These are phyloP conservation scores for Steinernema carpocapsae DNA, from an alignment of 2,888 invertebrate species.

Conservation along the genomic window DNA sequence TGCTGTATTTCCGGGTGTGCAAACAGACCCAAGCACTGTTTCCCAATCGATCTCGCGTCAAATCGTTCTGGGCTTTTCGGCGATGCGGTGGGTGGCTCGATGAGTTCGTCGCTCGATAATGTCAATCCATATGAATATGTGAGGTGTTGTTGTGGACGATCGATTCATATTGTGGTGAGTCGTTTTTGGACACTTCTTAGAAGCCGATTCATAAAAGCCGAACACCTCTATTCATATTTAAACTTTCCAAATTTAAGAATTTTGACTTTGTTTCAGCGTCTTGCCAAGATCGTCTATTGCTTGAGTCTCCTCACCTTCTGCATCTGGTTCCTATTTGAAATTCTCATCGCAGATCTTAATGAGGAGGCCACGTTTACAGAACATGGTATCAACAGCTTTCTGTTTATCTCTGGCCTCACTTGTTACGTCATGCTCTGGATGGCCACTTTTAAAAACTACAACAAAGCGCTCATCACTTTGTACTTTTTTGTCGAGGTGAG, in stretches of 20 bases:
- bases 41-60: too few relatives aligned
- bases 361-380: background rate
- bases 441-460: constrained; percentile 8
- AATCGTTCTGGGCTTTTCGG: too few relatives aligned
- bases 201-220: background rate
- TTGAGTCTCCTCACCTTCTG: background rate
- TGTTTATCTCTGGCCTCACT: background rate
- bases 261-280: background rate
- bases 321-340: background rate
- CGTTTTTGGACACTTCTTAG: background rate
- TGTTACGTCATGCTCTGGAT: constrained; percentile 2
- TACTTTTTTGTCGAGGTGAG: constrained; percentile 12
- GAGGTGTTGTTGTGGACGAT: background rate
- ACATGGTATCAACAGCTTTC: background rate
- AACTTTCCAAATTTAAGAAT: background rate
- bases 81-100: too few relatives aligned
- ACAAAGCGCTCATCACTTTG: constrained; percentile 17
- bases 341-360: too few relatives aligned
- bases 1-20: too few relatives aligned
- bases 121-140: too few relatives aligned
- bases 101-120: too few relatives aligned
- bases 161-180: background rate
- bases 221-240: background rate
- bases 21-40: too few relatives aligned
- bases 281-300: constrained; percentile 6